Base-by-base conservation (phyloP, 2,113 vertebrate species). In the Embiotoca jacksoni region DNA sequence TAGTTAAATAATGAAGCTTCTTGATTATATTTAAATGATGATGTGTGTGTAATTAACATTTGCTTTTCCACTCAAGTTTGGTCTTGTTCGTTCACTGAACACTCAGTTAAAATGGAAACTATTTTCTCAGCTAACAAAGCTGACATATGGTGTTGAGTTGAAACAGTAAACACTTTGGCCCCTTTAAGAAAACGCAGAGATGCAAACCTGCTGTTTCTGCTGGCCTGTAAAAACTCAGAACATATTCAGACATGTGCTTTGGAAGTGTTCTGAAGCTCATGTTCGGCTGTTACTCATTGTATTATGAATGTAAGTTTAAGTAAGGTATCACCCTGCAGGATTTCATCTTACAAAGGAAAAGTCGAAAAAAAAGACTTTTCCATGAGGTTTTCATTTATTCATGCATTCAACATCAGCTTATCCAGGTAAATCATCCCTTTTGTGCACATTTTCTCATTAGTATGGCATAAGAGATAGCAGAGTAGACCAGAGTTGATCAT, bases 321-420 rank as follows among this genome's bases (percentile, higher is more conserved):
- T 8, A 13, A 62, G 36, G 8, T 37, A 47, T 59, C 35, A 23
- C 10, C 59, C 16, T 39, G 39, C 39, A 56, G 41, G 16, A 56
- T 74, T 59, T 60, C 10, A 65, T 62, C 10, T 53, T 31, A 53
- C 41, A 37, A 54, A 61, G 36, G 5, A 76, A 53, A 55, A 41
- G 72, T 50, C 56, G 64, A 2, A 8, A 53, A 53, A n/a, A 11
- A 59, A 66, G 4, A 74, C 31, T 30, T 59, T 50, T 72, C 15
- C 36, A 64, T 65, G 30, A 16, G 5, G 63, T 56, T 64, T 69
- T 60, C 30, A 78, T 81, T 70, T 64, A 78, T 74, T 78, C 14
- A 78, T 74, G 32, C 53, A 49, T 62, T 37, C 47, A 65, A 52
- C 30, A 37, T 55, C 7, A 49, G 46, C 37, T 50, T 59, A 74